These are phyloP conservation scores for Xanthorhoe spadicearia DNA, from an alignment of 2,888 invertebrate species.

Conservation along the genomic window DNA sequence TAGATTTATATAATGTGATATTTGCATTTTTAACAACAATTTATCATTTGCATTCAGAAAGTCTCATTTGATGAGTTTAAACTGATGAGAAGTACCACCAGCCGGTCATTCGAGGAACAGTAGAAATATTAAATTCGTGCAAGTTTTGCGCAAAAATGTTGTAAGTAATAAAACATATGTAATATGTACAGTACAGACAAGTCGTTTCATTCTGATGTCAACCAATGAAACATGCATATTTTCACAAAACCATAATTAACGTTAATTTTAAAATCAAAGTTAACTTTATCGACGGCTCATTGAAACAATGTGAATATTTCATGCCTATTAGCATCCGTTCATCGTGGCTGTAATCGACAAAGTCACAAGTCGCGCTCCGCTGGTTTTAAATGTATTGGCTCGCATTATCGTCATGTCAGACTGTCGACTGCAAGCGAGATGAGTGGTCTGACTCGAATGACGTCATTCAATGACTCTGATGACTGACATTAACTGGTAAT, in stretches of 20 bases:
- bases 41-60: too few species aligned
- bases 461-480: constrained; percentile 44
- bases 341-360: constrained; percentile 69
- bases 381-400: constrained; percentile 72
- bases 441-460: constrained; percentile 40
- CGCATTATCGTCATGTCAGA: constrained; percentile 62
- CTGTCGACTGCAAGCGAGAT: constrained; percentile 58
- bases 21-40: too few species aligned
- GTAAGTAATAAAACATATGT: too few species aligned
- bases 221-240: too few species aligned
- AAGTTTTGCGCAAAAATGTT: too few species aligned
- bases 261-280: background rate
- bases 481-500: constrained; percentile 57
- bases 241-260: background rate
- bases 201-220: background rate
- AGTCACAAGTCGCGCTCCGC: constrained; percentile 65
- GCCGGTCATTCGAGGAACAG: too few species aligned
- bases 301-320: constrained; percentile 57
- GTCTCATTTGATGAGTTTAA: too few species aligned
- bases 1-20: too few species aligned
- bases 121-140: too few species aligned
- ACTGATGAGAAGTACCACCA: too few species aligned
- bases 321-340: constrained; percentile 68
- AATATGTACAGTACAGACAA: background rate
- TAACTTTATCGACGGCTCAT: constrained; percentile 20